Conservation (phyloP, 2,888 invertebrate species). For the Eudasyphora cyanicolor region DNA sequence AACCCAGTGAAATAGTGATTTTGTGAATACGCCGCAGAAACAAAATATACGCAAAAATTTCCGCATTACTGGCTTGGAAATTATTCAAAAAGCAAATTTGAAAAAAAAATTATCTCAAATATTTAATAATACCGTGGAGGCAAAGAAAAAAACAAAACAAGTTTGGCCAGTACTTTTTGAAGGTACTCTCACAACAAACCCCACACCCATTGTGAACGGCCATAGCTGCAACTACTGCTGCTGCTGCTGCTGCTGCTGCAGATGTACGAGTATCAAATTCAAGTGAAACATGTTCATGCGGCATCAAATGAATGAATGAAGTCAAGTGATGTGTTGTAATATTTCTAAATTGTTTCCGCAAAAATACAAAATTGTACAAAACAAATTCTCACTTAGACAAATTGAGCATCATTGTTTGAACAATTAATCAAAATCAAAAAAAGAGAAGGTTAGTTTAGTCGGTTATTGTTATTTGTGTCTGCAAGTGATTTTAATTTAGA, state of each 20-base stretch:
- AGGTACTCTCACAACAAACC: neutral
- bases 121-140: neutral
- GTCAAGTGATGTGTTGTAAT: neutral
- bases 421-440: constrained; percentile 10
- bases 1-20: neutral
- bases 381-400: neutral
- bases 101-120: neutral
- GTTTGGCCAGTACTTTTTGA: neutral
- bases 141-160: constrained; percentile 7
- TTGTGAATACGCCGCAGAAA: too few species aligned
- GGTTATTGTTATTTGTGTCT: neutral
- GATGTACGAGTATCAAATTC: too few species aligned
- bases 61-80: neutral
- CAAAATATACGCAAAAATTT: neutral
- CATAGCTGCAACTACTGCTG: too few species aligned
- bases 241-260: too few species aligned
- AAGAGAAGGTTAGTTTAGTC: neutral
- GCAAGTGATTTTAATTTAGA: constrained; percentile 1
- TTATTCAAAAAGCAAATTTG: constrained; percentile 4
- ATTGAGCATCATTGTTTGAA: neutral
- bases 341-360: too few species aligned
- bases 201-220: neutral
- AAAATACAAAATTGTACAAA: neutral
- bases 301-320: too few species aligned
- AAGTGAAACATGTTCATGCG: neutral